phyloP scores from a whole-genome alignment of 2,797 vertebrate genomes.

The Craterocephalus amniculus region DNA sequence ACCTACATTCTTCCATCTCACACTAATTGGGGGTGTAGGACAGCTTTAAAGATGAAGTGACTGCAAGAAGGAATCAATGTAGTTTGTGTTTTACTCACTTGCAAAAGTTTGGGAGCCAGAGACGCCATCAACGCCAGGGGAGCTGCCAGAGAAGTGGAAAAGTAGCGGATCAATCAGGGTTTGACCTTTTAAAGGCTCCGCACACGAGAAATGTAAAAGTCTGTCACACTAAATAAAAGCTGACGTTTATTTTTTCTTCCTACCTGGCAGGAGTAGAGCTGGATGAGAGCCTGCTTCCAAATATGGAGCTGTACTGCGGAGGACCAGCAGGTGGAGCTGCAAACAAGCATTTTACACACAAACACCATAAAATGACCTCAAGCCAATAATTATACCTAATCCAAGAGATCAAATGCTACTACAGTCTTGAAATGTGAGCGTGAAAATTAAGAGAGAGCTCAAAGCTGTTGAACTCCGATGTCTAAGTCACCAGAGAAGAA shows the following conservation, averaged over 20 bases:
- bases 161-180: background rate
- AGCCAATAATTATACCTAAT: slow-evolving; percentile 17
- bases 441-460: background rate
- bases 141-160: slow-evolving; percentile 58
- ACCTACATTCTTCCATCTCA: slow-evolving; percentile 31
- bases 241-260: slow-evolving; percentile 14
- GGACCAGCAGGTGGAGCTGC: slow-evolving; percentile 82
- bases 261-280: slow-evolving; percentile 85
- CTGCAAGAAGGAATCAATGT: slow-evolving; percentile 18
- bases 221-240: slow-evolving; percentile 16
- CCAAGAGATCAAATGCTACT: slow-evolving; percentile 11
- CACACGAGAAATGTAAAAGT: background rate
- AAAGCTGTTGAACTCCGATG: slow-evolving; percentile 5
- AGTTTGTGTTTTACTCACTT: slow-evolving; percentile 67
- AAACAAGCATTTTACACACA: slow-evolving; percentile 51
- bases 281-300: slow-evolving; percentile 82
- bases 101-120: slow-evolving; percentile 80
- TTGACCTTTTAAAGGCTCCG: slow-evolving; percentile 16
- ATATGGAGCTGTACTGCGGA: slow-evolving; percentile 82
- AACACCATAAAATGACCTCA: background rate
- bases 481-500: slow-evolving; percentile 30
- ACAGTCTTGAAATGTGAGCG: background rate
- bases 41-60: slow-evolving; percentile 8
- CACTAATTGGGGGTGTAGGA: slow-evolving; percentile 35
- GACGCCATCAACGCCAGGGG: slow-evolving; percentile 76